phyloP scores from a whole-genome alignment of 1,140 invertebrate species.

The Myzus persicae region DNA sequence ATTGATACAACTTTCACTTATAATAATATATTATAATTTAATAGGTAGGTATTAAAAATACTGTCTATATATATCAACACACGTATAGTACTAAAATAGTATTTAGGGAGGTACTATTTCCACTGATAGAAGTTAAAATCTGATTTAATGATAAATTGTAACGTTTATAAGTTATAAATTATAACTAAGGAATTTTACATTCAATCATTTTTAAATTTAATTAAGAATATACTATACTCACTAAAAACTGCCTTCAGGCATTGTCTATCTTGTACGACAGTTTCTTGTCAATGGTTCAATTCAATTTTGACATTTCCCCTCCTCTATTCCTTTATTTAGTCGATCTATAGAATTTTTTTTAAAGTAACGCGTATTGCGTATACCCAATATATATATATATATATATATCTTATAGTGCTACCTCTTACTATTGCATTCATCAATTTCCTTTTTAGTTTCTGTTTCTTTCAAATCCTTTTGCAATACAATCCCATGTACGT shows the following conservation, averaged over 20 bases:
- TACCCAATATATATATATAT: too few relatives aligned
- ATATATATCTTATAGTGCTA: neutral
- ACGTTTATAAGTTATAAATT: neutral
- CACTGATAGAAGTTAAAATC: neutral
- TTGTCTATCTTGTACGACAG: neutral
- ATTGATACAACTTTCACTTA: neutral
- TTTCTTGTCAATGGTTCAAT: neutral
- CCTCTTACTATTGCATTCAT: slow-evolving; percentile 19
- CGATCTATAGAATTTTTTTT: neutral
- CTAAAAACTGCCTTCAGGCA: neutral
- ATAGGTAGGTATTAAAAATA: neutral
- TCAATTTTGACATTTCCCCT: neutral
- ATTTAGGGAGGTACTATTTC: too few relatives aligned
- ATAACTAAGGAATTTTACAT: neutral
- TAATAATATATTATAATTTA: neutral
- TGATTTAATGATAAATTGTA: neutral
- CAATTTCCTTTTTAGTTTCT: slow-evolving; percentile 26
- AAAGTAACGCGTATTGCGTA: neutral
- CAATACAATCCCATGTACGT: neutral
- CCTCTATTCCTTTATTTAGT: neutral
- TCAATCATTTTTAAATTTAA: neutral
- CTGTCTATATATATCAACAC: too few relatives aligned
- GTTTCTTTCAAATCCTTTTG: slow-evolving; percentile 33
- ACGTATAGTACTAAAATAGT: too few relatives aligned
- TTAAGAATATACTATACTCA: neutral